Evolutionary conservation across 2,113 vertebrate species (phyloP).

Genomic region (Notarius lentiginosus): DNA sequence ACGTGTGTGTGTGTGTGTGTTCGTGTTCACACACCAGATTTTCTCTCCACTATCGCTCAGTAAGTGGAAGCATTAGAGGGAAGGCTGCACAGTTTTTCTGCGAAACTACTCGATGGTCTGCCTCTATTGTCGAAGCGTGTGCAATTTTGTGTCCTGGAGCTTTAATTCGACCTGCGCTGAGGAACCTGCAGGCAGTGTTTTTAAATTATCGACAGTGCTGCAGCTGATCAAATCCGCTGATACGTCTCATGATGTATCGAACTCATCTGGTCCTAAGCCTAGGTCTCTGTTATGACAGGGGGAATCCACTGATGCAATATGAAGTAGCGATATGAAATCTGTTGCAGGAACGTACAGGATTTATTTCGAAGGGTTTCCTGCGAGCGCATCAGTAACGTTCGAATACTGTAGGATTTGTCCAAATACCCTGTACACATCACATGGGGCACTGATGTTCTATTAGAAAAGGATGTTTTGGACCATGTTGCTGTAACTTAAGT

Average conservation of each 20-base stretch:
- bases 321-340: conserved; percentile 4
- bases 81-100: not conserved
- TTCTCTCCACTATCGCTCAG: conserved; percentile 21
- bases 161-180: not conserved
- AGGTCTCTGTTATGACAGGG: not conserved
- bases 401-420: not conserved
- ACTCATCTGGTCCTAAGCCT: conserved; percentile 9
- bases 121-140: not conserved
- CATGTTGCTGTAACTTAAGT: not conserved
- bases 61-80: not conserved
- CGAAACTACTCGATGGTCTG: not conserved
- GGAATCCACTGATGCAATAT: conserved; percentile 22
- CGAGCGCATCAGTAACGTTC: not conserved
- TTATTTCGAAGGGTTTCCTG: not conserved
- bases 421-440: not conserved
- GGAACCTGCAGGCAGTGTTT: not conserved
- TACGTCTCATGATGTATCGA: not conserved
- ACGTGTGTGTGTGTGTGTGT: not conserved
- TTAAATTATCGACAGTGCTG: conserved; percentile 17
- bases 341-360: not conserved
- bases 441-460: not conserved
- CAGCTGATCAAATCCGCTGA: conserved; percentile 20
- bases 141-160: conserved; percentile 3
- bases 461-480: not conserved
- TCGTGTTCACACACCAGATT: conserved; percentile 42